Conservation (phyloP, 2,797 vertebrate species). For the Menidia menidia region DNA sequence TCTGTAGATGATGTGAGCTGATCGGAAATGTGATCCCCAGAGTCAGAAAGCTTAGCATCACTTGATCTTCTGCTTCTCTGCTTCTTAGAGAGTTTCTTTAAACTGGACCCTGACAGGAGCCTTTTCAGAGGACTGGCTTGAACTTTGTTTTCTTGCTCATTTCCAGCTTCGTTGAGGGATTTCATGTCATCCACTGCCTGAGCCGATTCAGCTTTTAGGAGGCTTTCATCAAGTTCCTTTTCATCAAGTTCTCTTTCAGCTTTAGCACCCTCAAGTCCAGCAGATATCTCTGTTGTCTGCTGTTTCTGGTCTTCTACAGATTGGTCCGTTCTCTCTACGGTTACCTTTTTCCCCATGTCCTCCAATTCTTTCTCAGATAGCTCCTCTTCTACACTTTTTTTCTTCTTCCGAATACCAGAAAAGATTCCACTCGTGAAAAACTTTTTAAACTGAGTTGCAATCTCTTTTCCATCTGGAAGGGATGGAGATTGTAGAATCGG, state of each 20-base stretch:
- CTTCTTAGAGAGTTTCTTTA: conserved; percentile 89
- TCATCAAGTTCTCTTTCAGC: conserved; percentile 39
- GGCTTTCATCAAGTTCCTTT: conserved; percentile 41
- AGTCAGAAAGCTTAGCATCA: conserved; percentile 79
- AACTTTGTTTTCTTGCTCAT: conserved; percentile 84
- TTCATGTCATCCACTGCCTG: conserved; percentile 49
- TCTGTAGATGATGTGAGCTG: conserved; percentile 73
- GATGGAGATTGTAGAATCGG: conserved; percentile 48
- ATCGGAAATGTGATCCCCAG: conserved; percentile 71
- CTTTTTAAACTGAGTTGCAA: conserved; percentile 87
- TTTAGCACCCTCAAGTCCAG: conserved; percentile 50
- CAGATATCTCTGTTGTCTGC: conserved; percentile 47
- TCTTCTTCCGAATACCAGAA: conserved; percentile 89
- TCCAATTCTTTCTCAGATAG: conserved; percentile 56
- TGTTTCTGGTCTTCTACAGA: conserved; percentile 24
- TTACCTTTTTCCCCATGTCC: conserved; percentile 43
- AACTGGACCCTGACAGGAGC: conserved; percentile 85
- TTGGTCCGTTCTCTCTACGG: conserved; percentile 48
- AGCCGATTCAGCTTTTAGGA: conserved; percentile 15
- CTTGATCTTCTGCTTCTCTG: conserved; percentile 84
- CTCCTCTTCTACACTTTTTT: conserved; percentile 82
- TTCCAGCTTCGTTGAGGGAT: conserved; percentile 36
- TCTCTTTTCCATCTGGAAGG: conserved; percentile 72
- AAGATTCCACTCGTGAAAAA: conserved; percentile 92
- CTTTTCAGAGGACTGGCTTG: conserved; percentile 92